Evolutionary conservation across 2,888 invertebrate genomes (phyloP), one percentile per base, ranked within the genome.

Genomic region (Petrolisthes manimaculis): DNA sequence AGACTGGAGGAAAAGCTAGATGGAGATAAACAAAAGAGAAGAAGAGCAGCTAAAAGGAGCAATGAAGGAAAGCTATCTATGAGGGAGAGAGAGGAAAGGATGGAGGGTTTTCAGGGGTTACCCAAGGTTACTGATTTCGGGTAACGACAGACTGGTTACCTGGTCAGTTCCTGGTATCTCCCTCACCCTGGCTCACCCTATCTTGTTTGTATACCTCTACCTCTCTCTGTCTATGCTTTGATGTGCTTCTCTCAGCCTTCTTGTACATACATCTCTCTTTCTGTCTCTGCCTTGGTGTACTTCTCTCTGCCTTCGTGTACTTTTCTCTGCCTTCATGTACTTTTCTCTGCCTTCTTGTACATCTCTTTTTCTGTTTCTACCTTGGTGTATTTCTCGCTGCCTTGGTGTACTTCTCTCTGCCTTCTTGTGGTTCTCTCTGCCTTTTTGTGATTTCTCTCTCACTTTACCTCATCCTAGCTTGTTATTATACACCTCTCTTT

Each of bases 121-220:
- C 83, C 53, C 83, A 83, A 83, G 83, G 83, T 83, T 83, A 83
- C 83, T 74, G 74, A 83, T 83, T 71, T 55, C 83, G 74, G 71
- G 83, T 83, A 83, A 83, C 71, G 71, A 53, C 54, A 80, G 80
- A 80, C 80, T 54, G 80, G 80, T 56, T 80, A 80, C 80, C 80
- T 79, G 55, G 79, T 18, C 79, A 54, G 61, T 53, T 53, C 51
- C 77, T 77, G 24, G 14, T 77, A 37, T 6, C 77, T 77, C 51
- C 18, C 51, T 51, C 51, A 4, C 75, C 37, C 75, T 75, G 24
- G 5, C 37, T 37, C 18, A 24, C 51, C 77, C 77, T 53, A 14
- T 74, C 74, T 21, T 74, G 24, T 37, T 74, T 37, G 9, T 74
- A 69, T 69, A 18, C 74, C 74, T 74, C 74, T 37, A 24, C 74